Base-by-base conservation (phyloP, 2,888 invertebrate genomes). In the Tholera decimalis region DNA sequence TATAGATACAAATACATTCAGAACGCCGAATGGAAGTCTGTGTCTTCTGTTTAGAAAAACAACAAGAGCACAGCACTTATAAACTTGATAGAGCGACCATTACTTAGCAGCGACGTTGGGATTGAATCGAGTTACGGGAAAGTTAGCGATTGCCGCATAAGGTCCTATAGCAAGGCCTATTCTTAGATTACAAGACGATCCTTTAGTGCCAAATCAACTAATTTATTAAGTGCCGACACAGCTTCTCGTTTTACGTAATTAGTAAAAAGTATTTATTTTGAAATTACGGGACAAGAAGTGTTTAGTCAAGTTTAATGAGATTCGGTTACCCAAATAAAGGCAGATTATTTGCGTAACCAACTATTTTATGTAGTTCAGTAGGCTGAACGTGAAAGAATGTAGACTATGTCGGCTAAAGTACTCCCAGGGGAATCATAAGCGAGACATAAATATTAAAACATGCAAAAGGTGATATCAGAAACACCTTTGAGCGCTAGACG, bases 91-190 rank as follows among this genome's bases (percentile, higher is more conserved):
- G 37, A 51, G 3, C 20, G 26, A 22, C 46, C 15, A 50, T 55
- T 67, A 55, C 75, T 76, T 56, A 59, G 24, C 7, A 18, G 41
- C 53, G 26, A 69, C 69, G 41, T 63, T 50, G 18, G 28, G 50
- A 70, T 55, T 33, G 22, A 70, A 58, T 58, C 9, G n/a, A 47
- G 59, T 64, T 65, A 41, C 65, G 9, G 9, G 28, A 8, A 71
- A 77, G 53, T 71, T 76, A 13, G 4, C 22, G 11, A 54, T 28
- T 44, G 26, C 24, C 26, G 4, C 13, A 44, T 13, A 44, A 49
- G 13, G 22, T 35, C 43, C 15, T 3, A 13, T 18, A 53, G 9
- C 13, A 37, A 26, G 28, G 24, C 33, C 5, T 54, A 26, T 56
- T 49, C 26, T 39, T 54, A 20, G 28, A 41, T 18, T 47, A 18